These are phyloP conservation scores for Gadus chalcogrammus DNA, from an alignment of 2,113 vertebrate genomes.

Conservation along the genomic window DNA sequence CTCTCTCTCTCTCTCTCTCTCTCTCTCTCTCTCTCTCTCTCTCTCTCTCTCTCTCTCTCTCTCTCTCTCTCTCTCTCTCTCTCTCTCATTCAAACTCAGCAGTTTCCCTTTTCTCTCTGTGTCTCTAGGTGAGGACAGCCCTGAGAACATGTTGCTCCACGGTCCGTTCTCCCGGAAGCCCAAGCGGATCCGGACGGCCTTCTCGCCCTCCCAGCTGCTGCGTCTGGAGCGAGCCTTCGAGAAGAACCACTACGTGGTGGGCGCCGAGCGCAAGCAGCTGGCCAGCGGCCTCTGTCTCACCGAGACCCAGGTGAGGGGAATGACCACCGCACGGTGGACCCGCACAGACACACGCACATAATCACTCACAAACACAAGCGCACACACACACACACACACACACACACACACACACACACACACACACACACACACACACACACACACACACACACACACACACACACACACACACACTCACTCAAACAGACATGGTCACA, in stretches of 20 bases:
- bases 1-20: not conserved
- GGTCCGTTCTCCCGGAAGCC: constrained; percentile 77
- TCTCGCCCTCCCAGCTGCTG: constrained; percentile 78
- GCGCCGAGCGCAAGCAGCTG: constrained; percentile 80
- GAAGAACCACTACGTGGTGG: constrained; percentile 82
- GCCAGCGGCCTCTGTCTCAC: constrained; percentile 79
- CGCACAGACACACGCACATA: no score
- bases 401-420: no score
- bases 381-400: no score
- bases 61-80: no score
- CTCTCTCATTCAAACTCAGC: not conserved
- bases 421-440: no score
- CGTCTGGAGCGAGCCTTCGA: constrained; percentile 78
- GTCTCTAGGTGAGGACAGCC: constrained; percentile 68
- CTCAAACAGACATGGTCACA: no score
- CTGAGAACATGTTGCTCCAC: constrained; percentile 73
- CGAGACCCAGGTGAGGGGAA: constrained; percentile 70
- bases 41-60: no score
- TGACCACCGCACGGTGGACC: no score
- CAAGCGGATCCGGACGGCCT: constrained; percentile 75
- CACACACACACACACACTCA: no score
- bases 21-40: no score
- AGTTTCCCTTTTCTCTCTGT: not conserved
- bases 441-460: no score
- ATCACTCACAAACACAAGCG: no score